These are phyloP conservation scores for Parnassius glacialis DNA, from an alignment of 2,888 invertebrate species.

Conservation along the genomic window DNA sequence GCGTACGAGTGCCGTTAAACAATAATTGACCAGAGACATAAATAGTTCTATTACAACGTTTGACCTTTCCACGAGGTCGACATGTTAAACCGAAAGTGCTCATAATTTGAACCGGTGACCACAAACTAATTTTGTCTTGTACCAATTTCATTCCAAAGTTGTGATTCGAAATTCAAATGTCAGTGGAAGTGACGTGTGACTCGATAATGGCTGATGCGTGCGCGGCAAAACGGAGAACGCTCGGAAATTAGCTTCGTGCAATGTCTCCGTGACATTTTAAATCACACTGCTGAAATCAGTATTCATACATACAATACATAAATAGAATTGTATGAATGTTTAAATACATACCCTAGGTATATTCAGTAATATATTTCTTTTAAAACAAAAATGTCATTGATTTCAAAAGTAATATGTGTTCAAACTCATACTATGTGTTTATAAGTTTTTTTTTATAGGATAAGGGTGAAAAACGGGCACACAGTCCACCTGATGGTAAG, in stretches of 20 bases:
- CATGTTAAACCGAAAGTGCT: slow-evolving; percentile 25
- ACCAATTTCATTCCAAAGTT: slow-evolving; percentile 30
- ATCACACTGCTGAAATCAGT: slow-evolving; percentile 27
- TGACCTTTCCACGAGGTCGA: slow-evolving; percentile 20
- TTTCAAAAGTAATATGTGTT: no score
- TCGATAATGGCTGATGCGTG: slow-evolving; percentile 47
- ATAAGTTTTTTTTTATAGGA: no score
- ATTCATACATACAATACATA: slow-evolving; percentile 6
- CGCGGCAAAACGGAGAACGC: slow-evolving; percentile 42
- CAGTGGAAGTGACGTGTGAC: slow-evolving; percentile 47
- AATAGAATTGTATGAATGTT: slow-evolving; percentile 10
- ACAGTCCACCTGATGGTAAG: no score
- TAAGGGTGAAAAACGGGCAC: no score
- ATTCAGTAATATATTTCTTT: no score
- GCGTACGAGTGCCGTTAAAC: no score
- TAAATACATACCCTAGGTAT: no score
- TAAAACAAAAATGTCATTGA: no score
- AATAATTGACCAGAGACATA: neutral
- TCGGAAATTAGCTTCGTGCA: slow-evolving; percentile 39
- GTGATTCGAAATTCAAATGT: slow-evolving; percentile 45
- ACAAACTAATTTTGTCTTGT: slow-evolving; percentile 31
- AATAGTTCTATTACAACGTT: slow-evolving; percentile 11
- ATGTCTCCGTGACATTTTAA: slow-evolving; percentile 44
- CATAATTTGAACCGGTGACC: slow-evolving; percentile 31
- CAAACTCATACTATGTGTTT: no score